Evolutionary conservation across 2,888 invertebrate genomes (phyloP).

Genomic region (Cistogaster globosa): DNA sequence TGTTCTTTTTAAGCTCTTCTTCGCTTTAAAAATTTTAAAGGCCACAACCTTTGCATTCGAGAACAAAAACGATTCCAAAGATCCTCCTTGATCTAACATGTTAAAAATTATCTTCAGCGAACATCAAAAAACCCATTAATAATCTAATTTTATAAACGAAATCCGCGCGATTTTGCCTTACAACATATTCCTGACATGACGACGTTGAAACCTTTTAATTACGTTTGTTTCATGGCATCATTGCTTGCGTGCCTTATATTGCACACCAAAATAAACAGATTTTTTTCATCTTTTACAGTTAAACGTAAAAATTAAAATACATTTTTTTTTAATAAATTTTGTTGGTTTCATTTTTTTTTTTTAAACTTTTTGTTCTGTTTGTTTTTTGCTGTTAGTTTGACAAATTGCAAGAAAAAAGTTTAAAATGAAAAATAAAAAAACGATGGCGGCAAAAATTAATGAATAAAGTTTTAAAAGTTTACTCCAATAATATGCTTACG

Average conservation of each 20-base stretch:
- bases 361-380: not conserved
- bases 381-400: slow-evolving; percentile 61
- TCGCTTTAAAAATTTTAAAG: too few species aligned
- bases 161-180: too few species aligned
- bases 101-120: too few species aligned
- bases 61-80: too few species aligned
- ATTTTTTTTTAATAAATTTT: slow-evolving; percentile 49
- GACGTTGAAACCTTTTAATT: too few species aligned
- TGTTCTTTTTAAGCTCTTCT: too few species aligned
- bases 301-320: not conserved
- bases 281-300: not conserved
- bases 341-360: slow-evolving; percentile 46
- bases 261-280: not conserved
- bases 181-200: too few species aligned
- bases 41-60: too few species aligned
- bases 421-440: slow-evolving; percentile 58
- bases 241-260: slow-evolving; percentile 1
- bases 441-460: slow-evolving; percentile 78
- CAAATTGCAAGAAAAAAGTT: slow-evolving; percentile 70
- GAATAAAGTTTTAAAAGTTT: slow-evolving; percentile 77
- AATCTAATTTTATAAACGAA: too few species aligned
- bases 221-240: not conserved
- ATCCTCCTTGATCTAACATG: too few species aligned
- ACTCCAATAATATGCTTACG: slow-evolving; percentile 4
- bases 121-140: too few species aligned